phyloP scores from a whole-genome alignment of 2,113 vertebrate species.

The Paramormyrops kingsleyae region DNA sequence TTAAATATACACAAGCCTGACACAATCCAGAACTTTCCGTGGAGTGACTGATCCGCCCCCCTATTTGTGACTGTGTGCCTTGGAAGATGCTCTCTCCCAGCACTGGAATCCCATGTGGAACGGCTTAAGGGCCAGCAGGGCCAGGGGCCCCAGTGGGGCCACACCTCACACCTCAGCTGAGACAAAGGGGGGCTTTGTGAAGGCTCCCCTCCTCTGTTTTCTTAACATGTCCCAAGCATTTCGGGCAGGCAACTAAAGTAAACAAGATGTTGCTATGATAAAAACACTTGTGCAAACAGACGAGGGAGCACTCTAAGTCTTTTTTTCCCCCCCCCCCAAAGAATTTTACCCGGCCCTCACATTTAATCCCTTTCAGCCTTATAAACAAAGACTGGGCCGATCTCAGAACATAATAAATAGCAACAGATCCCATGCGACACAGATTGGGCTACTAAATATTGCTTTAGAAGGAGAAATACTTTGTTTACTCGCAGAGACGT shows the following conservation, averaged over 20 bases:
- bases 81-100: slow-evolving; percentile 73
- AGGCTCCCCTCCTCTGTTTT: slow-evolving; percentile 94
- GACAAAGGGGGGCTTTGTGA: slow-evolving; percentile 97
- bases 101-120: slow-evolving; percentile 93
- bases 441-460: slow-evolving; percentile 30
- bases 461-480: slow-evolving; percentile 9
- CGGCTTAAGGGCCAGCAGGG: slow-evolving; percentile 77
- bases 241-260: slow-evolving; percentile 99
- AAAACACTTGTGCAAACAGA: slow-evolving; percentile 99
- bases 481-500: background rate
- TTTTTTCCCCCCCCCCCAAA: slow-evolving; percentile 22
- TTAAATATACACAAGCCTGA: slow-evolving; percentile 49
- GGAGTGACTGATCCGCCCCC: slow-evolving; percentile 71
- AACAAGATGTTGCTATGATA: slow-evolving; percentile 99
- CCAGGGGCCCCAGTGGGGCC: slow-evolving; percentile 95
- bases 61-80: slow-evolving; percentile 47
- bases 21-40: slow-evolving; percentile 66
- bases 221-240: slow-evolving; percentile 99
- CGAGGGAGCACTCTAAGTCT: slow-evolving; percentile 76
- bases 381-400: slow-evolving; percentile 66
- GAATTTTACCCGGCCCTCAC: slow-evolving; percentile 45
- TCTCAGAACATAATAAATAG: slow-evolving; percentile 57
- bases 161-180: slow-evolving; percentile 97
- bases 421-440: slow-evolving; percentile 53
- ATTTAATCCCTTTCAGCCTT: slow-evolving; percentile 59